Evolutionary conservation across 2,113 vertebrate genomes (phyloP).

Genomic region (Manacus vitellinus): DNA sequence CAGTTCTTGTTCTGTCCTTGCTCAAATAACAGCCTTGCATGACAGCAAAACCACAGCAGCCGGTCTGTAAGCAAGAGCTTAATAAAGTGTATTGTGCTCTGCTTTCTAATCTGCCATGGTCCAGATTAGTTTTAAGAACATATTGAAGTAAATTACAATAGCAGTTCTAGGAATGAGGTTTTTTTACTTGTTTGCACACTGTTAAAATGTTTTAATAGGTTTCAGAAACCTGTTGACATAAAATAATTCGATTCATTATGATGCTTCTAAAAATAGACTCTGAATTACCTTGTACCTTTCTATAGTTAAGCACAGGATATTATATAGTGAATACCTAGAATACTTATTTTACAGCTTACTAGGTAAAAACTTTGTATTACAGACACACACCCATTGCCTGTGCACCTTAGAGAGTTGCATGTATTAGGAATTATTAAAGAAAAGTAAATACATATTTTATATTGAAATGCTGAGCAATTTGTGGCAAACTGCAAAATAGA

Average conservation of each 20-base stretch:
- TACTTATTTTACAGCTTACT: neutral
- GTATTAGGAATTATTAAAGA: neutral
- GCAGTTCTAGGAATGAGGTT: neutral
- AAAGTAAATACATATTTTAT: neutral
- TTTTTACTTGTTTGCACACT: neutral
- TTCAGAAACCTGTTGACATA: constrained; percentile 31
- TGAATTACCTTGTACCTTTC: neutral
- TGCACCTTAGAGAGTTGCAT: neutral
- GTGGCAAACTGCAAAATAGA: constrained; percentile 1
- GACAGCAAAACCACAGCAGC: constrained; percentile 23
- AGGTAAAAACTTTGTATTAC: neutral
- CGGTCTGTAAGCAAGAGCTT: neutral
- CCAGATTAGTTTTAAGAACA: constrained; percentile 46
- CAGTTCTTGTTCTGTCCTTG: constrained; percentile 32
- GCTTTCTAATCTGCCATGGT: constrained; percentile 13
- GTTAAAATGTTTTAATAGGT: constrained; percentile 10
- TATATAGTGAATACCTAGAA: neutral
- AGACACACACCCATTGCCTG: neutral
- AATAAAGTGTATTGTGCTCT: constrained; percentile 15
- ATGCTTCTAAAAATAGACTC: neutral
- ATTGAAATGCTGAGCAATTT: neutral
- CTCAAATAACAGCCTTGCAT: constrained; percentile 35
- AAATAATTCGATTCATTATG: neutral
- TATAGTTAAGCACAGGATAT: neutral
- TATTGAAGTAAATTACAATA: constrained; percentile 34